phyloP scores from a whole-genome alignment of 2,888 invertebrate species.

The Deilephila porcellus region DNA sequence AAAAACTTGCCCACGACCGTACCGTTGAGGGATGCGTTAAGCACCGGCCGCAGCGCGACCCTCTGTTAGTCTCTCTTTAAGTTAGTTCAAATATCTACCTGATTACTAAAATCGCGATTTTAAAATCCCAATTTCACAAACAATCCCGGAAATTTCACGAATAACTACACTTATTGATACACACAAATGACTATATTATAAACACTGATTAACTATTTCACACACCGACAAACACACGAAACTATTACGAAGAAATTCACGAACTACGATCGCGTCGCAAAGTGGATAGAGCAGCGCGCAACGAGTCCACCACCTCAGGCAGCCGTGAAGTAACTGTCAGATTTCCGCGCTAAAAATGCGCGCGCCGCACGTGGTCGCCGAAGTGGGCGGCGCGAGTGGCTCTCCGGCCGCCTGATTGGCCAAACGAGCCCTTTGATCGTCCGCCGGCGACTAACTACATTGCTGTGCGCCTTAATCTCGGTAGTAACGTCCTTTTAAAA shows the following conservation, averaged over 20 bases:
- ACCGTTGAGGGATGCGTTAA: conserved; percentile 61
- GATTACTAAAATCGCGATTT: conserved; percentile 41
- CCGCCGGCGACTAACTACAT: conserved; percentile 82
- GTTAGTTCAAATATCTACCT: conserved; percentile 49
- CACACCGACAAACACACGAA: conserved; percentile 17
- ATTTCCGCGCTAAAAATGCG: conserved; percentile 64
- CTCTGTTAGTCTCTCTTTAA: conserved; percentile 49
- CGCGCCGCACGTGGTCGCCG: conserved; percentile 80
- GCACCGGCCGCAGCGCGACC: conserved; percentile 48
- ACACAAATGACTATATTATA: conserved; percentile 36
- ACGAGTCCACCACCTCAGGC: conserved; percentile 45
- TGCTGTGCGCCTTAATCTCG: conserved; percentile 82
- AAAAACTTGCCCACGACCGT: conserved; percentile 67
- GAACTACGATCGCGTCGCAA: conserved; percentile 34
- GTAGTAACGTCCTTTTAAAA: conserved; percentile 84
- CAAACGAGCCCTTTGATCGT: conserved; percentile 74
- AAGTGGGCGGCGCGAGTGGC: conserved; percentile 64
- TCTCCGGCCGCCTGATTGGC: conserved; percentile 64
- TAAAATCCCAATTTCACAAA: conserved; percentile 49
- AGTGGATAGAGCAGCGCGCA: conserved; percentile 44
- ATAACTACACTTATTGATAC: conserved; percentile 34
- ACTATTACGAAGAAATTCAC: conserved; percentile 10
- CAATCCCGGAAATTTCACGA: conserved; percentile 49
- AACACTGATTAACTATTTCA: conserved; percentile 18
- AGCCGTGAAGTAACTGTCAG: conserved; percentile 68